These are phyloP conservation scores for Tenthredo livida DNA, from an alignment of 2,888 invertebrate genomes.

Conservation along the genomic window DNA sequence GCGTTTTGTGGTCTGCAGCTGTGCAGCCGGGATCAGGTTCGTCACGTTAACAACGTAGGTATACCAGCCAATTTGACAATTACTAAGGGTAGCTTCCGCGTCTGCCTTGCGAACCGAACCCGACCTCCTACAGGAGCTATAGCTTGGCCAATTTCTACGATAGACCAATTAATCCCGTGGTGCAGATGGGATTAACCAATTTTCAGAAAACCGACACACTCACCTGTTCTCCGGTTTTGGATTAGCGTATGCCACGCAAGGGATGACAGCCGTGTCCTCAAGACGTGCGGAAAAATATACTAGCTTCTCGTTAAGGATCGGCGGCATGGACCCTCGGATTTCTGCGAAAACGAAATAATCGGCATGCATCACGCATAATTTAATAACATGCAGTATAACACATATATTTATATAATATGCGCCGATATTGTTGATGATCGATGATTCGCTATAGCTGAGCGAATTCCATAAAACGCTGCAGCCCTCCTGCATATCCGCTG, in stretches of 20 bases:
- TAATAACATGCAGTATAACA: too few species aligned
- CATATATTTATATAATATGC: too few species aligned
- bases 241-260: constrained; percentile 83
- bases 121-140: too few species aligned
- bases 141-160: background rate
- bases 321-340: constrained; percentile 81
- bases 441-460: background rate
- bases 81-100: constrained; percentile 36
- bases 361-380: too few species aligned
- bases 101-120: background rate
- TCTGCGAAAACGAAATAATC: constrained; percentile 74
- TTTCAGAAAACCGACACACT: background rate
- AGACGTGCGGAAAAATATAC: constrained; percentile 78
- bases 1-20: constrained; percentile 41
- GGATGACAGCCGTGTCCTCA: constrained; percentile 81
- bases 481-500: background rate
- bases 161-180: too few species aligned
- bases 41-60: constrained; percentile 43
- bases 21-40: constrained; percentile 31
- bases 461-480: constrained; percentile 3
- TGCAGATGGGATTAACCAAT: too few species aligned
- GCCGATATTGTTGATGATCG: background rate
- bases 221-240: constrained; percentile 82
- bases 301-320: constrained; percentile 81
- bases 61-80: constrained; percentile 41